These are phyloP conservation scores for Paramormyrops hopkinsi DNA, from an alignment of 2,797 vertebrate genomes.

Conservation along the genomic window DNA sequence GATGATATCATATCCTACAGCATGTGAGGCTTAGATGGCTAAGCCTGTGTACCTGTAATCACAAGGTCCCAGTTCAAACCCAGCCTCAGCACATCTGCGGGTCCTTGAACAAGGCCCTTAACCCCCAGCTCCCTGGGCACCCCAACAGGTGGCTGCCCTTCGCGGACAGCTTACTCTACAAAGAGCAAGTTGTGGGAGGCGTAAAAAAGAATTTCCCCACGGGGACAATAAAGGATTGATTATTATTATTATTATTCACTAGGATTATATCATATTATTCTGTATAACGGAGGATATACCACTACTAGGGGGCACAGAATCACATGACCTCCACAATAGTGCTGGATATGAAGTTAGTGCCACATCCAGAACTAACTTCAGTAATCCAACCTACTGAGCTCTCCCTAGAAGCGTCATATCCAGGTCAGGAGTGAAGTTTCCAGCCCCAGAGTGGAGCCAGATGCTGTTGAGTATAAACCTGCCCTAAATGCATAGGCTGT, in stretches of 20 bases:
- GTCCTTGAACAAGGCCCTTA: too few relatives aligned
- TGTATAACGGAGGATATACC: neutral
- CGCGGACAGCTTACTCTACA: too few relatives aligned
- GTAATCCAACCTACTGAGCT: neutral
- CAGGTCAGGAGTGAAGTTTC: neutral
- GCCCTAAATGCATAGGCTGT: neutral
- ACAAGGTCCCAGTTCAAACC: too few relatives aligned
- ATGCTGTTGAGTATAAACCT: neutral
- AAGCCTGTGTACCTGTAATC: too few relatives aligned
- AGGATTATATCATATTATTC: neutral
- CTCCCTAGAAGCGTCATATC: neutral
- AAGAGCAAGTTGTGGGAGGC: too few relatives aligned
- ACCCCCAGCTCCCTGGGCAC: too few relatives aligned
- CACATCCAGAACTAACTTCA: too few relatives aligned
- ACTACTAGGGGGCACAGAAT: neutral
- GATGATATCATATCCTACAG: neutral
- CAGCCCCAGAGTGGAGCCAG: neutral
- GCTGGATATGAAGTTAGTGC: neutral
- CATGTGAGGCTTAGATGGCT: too few relatives aligned
- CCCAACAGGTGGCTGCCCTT: too few relatives aligned
- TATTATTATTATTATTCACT: neutral
- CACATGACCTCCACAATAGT: neutral
- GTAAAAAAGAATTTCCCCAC: too few relatives aligned
- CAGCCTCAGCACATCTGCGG: too few relatives aligned
- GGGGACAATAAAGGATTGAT: too few relatives aligned